Conservation (phyloP, 1,140 invertebrate species). For the Saccostrea echinata region DNA sequence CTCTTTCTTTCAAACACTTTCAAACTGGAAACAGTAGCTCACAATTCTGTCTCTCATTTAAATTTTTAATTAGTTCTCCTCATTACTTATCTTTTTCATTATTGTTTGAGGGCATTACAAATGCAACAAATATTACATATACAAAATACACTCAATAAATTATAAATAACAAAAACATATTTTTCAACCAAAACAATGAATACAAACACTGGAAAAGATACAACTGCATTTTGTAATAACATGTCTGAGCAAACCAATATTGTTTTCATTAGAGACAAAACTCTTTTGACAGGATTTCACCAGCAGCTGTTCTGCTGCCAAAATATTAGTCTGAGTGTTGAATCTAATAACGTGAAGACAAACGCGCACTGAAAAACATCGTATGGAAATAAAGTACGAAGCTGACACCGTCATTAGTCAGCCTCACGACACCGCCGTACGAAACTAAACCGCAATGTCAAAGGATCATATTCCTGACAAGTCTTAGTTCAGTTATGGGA, state of each 20-base stretch:
- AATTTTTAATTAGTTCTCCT: background rate
- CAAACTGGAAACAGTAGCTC: no score
- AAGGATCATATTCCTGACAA: slow-evolving; percentile 22
- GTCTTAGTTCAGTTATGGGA: background rate
- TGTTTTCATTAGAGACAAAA: background rate
- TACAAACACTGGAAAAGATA: no score
- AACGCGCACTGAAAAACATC: background rate
- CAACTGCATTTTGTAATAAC: no score
- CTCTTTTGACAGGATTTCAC: slow-evolving; percentile 13
- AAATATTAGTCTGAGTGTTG: background rate
- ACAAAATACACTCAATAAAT: background rate
- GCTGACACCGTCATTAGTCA: slow-evolving; percentile 12
- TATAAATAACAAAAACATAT: background rate
- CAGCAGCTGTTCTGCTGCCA: background rate
- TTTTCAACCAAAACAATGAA: no score
- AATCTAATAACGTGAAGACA: background rate
- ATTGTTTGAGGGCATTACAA: background rate
- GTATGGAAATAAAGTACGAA: slow-evolving; percentile 23
- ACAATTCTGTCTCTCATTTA: background rate
- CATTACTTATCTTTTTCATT: background rate
- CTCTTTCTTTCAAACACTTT: no score
- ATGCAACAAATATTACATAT: background rate
- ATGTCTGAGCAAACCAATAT: background rate
- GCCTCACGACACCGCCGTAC: slow-evolving; percentile 9
- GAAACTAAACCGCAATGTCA: slow-evolving; percentile 7